Base-by-base conservation (phyloP, 2,888 invertebrate species). In the Disparrhopalites patrizii region DNA sequence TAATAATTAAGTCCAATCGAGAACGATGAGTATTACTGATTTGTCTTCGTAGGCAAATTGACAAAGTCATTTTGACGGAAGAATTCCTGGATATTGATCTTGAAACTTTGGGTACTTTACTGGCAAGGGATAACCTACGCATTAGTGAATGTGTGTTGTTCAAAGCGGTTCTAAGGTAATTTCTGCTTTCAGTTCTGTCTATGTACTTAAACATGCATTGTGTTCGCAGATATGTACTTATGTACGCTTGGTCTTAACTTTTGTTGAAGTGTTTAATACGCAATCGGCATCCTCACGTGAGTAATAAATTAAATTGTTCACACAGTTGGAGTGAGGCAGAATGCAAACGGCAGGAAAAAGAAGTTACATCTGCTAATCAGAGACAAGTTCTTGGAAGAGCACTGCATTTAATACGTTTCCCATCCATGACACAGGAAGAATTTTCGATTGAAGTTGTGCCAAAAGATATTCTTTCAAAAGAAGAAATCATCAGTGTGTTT, bases 391-490 rank as follows among this genome's bases (percentile, higher is more conserved):
- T 91, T 0, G 89, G 88, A 0, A 78, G 84, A 58, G 58, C 43
- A 1, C 83, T 91, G 72, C 83, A 85, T 38, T 83, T 90, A 1
- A 87, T 92, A 62, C 81, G 91, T 28, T 91, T 91, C 78, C 91
- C 91, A 0, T 79, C 91, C 25, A 92, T 92, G 91, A 87, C 88
- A 0, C 86, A 90, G 0, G 90, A 91, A 78, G 91, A 92, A 78
- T 92, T 92, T 78, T 90, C 90, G 0, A 83, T 85, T 78, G 88
- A 87, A 0, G 86, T 87, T 0, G 88, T 89, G 0, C 87, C 88
- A 76, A 87, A 88, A 73, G 87, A 88, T 0, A 81, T 92, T 30
- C 80, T 91, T 1, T 86, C 87, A 55, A 89, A 91, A 77, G 79
- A 87, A 70, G 90, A 91, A 78, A 85, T 89, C 33, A 88, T 91